phyloP scores from a whole-genome alignment of 2,113 vertebrate species.

The Myotis davidii region DNA sequence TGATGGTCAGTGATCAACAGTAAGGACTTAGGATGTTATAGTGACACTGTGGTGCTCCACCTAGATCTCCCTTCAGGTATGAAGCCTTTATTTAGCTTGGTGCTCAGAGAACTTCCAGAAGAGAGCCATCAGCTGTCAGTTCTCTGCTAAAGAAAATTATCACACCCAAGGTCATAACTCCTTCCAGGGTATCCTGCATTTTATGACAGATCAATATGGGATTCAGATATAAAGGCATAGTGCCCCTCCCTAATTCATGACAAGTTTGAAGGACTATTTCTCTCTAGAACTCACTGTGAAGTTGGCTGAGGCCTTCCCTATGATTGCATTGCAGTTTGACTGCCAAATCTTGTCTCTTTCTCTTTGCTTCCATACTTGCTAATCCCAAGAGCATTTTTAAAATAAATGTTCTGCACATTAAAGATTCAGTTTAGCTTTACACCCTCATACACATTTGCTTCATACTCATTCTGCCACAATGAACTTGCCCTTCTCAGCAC shows the following conservation, averaged over 20 bases:
- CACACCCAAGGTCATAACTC: background rate
- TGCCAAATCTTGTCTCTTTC: background rate
- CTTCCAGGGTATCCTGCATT: background rate
- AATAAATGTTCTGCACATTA: background rate
- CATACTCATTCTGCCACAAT: background rate
- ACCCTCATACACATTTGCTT: background rate
- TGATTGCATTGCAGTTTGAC: background rate
- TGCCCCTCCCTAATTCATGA: background rate
- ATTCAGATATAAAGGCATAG: background rate
- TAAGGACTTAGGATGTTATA: background rate
- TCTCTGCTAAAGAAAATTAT: background rate
- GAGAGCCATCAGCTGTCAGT: background rate
- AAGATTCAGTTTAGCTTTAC: background rate
- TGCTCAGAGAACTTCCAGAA: background rate
- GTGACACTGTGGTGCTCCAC: background rate
- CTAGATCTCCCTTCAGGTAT: background rate
- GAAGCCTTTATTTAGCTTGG: background rate
- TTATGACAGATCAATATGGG: background rate
- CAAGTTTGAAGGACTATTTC: background rate
- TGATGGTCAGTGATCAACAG: background rate
- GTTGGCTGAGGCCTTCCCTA: background rate
- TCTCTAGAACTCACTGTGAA: background rate
- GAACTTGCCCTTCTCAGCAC: background rate
- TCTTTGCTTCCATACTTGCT: background rate
- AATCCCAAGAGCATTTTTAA: background rate